Percentiles rank a stretch among this genome's conserved stretches.
phyloP scores from a whole-genome alignment of 2,797 vertebrate species.

The Sebastes nivosus region DNA sequence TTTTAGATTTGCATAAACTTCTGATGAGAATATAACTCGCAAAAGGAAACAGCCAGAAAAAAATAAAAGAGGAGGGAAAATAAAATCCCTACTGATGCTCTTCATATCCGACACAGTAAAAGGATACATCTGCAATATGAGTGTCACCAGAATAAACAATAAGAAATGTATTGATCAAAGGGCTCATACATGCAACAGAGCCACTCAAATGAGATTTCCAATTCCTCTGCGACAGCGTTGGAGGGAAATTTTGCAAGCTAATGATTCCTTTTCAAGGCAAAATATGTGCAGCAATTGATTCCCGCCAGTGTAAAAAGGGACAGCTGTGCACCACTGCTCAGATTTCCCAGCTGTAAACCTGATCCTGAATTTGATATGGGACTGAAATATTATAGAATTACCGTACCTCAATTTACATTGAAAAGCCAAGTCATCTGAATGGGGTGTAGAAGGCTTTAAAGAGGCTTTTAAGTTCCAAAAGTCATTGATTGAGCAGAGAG shows the following conservation, averaged over 20 bases:
- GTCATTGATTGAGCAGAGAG: slow-evolving; percentile 29
- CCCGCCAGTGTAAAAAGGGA: slow-evolving; percentile 4
- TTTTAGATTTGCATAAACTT: background rate
- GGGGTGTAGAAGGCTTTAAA: slow-evolving; percentile 3
- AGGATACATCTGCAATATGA: background rate
- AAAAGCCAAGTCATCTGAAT: slow-evolving; percentile 34
- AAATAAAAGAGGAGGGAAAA: background rate
- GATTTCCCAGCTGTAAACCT: slow-evolving; percentile 11
- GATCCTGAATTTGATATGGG: slow-evolving; percentile 36
- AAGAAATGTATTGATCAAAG: background rate
- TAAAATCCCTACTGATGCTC: background rate
- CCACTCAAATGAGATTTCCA: background rate
- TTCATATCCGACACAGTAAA: background rate
- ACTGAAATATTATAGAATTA: slow-evolving; percentile 9
- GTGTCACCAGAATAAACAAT: background rate
- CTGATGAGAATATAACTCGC: background rate
- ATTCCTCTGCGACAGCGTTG: slow-evolving; percentile 5
- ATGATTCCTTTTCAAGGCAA: slow-evolving; percentile 26
- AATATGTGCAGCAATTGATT: slow-evolving; percentile 33
- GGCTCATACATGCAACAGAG: background rate
- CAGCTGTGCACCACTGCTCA: background rate
- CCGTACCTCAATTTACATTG: background rate
- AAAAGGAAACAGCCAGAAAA: background rate
- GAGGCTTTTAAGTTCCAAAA: slow-evolving; percentile 44
- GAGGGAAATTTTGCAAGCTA: background rate